Base-by-base conservation (phyloP, 2,888 invertebrate species). In the Ephialtes manifestator region DNA sequence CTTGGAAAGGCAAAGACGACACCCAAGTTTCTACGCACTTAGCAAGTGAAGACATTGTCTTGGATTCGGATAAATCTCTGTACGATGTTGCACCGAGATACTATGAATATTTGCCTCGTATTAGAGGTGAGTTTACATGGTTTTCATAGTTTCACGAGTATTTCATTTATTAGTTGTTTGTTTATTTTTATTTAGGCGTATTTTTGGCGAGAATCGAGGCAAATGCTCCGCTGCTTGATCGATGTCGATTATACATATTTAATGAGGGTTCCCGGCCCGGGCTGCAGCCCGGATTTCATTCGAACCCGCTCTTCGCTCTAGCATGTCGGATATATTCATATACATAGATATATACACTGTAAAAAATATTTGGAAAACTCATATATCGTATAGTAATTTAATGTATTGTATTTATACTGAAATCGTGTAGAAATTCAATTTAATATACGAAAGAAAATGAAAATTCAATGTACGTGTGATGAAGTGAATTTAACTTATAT, bases 241-340 rank as follows among this genome's bases (percentile, higher is more conserved):
- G 79, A 85, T 85, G 85, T 76, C 72, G 82, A 83, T 83, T 35
- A 68, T 85, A 80, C 85, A 85, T 85, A 85, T 83, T 85, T 83
- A 80, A 85, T 80, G 79, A 85, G 79, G 71, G 82, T 80, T 75
- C 77, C 78, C 83, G 85, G 82, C 85, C 85, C 82, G 85, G 85
- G 82, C 80, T 79, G 74, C 53, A 65, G 81, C 76, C 85, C 85
- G 82, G 85, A 85, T 85, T 65, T 83, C 35, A 76, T 76, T 80
- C 79, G 79, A 76, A 80, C 75, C 68, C 81, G 43, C 72, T 65
- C 11, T 76, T 35, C 58, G 31, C 51, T 48, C 13, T 11, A n/a
- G 4, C 28, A 55, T 53, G 55, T 0, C 67, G 35, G 43, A 43
- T 67, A 24, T 24, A 48, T 28, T 5, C 18, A 10, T 80, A 11